Conservation (phyloP, 2,888 invertebrate genomes). For the Eutolmus rufibarbis region DNA sequence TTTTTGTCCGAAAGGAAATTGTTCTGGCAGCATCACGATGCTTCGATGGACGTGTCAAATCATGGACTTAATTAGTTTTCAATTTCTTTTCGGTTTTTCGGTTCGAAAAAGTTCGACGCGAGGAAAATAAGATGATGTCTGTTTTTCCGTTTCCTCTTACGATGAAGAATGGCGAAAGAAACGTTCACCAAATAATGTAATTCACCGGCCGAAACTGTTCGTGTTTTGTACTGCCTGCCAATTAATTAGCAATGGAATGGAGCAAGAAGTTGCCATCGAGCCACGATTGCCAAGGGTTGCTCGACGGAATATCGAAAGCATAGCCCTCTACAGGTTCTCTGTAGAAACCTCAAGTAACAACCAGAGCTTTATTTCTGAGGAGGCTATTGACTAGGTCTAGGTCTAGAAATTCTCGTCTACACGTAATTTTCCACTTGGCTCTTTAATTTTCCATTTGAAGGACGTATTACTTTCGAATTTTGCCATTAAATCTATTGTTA, state of each 20-base stretch:
- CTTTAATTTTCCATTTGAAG: too few species aligned
- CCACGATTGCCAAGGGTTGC: neutral
- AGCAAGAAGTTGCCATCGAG: neutral
- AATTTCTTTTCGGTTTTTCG: constrained; percentile 36
- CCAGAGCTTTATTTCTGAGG: neutral
- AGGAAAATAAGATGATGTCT: neutral
- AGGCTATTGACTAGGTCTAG: neutral
- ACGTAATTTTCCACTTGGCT: neutral
- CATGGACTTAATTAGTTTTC: constrained; percentile 46
- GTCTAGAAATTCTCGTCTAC: neutral
- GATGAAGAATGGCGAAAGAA: neutral
- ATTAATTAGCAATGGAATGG: neutral
- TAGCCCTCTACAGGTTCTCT: neutral
- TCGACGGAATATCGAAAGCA: neutral
- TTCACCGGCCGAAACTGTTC: neutral
- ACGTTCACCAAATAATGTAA: neutral
- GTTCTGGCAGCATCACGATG: constrained; percentile 40
- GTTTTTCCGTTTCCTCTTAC: neutral
- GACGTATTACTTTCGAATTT: too few species aligned
- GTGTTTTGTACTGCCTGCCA: neutral
- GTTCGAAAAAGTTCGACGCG: neutral
- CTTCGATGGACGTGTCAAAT: constrained; percentile 46
- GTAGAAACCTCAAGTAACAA: neutral
- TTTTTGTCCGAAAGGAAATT: constrained; percentile 27
- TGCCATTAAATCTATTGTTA: too few species aligned